phyloP scores from a whole-genome alignment of 2,888 invertebrate genomes.

The Drosophila maculinotata region DNA sequence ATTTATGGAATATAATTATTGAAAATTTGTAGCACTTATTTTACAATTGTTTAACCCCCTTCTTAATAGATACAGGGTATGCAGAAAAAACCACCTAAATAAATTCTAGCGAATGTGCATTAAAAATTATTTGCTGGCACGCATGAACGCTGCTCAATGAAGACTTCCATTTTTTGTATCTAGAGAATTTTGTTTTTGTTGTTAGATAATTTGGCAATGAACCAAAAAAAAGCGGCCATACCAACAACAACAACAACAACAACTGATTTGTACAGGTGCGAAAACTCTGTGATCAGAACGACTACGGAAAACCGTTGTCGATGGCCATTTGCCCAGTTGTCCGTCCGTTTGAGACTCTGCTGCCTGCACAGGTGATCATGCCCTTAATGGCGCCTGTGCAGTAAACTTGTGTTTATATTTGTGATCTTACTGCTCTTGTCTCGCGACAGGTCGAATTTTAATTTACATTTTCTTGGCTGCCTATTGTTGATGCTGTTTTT shows the following conservation, averaged over 20 bases:
- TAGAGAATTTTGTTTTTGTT: conserved; percentile 29
- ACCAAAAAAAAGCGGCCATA: conserved; percentile 64
- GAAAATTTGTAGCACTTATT: too few relatives aligned
- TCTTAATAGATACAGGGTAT: background rate
- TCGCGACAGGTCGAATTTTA: conserved; percentile 3
- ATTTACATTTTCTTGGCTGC: conserved; percentile 14
- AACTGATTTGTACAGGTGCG: conserved; percentile 74
- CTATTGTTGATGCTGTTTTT: conserved; percentile 9
- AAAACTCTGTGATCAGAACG: conserved; percentile 75
- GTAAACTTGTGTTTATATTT: conserved; percentile 17
- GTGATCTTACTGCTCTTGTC: background rate
- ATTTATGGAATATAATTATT: too few relatives aligned
- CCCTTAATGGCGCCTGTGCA: conserved; percentile 15
- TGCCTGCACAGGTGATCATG: conserved; percentile 17
- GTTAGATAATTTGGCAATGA: conserved; percentile 71
- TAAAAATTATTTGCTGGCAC: conserved; percentile 58
- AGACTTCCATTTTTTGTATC: conserved; percentile 21
- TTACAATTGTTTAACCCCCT: background rate
- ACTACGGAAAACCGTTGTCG: conserved; percentile 32
- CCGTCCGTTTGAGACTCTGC: background rate
- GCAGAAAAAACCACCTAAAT: conserved; percentile 29
- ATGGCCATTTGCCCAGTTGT: background rate
- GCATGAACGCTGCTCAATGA: conserved; percentile 46
- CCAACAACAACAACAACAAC: conserved; percentile 35
- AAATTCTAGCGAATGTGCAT: conserved; percentile 46